Base-by-base conservation (phyloP, 2,888 invertebrate species). In the Nemotelus nigrinus region DNA sequence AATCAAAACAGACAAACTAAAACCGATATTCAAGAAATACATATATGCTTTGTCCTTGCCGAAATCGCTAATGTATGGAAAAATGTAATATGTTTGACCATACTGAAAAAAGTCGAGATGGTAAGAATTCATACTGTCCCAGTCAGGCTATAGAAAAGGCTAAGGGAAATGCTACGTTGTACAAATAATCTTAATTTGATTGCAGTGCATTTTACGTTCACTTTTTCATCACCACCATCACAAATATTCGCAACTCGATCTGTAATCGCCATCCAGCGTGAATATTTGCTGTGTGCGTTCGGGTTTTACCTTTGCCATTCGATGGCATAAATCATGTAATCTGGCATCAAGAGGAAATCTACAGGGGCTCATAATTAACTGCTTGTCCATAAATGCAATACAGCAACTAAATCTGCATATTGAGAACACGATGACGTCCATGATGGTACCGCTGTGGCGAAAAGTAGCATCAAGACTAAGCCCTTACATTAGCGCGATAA, bases 361-460 rank as follows among this genome's bases (percentile, higher is more conserved):
- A 85, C 86, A 86, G 86, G 86, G 84, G 84, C 84, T 85, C 86
- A 86, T 86, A 86, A 86, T 86, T 86, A 86, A 86, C 86, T 85
- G 85, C 84, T 83, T 85, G 79, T 78, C 78, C 74, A 77, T 77
- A 77, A 67, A 65, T 55, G 76, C 76, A 76, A 76, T 55, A 76
- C 64, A 53, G 74, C 74, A 63, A 63, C 70, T 70, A 70, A 70
- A 70, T 74, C 74, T 74, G 74, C 74, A 60, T 74, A 74, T 70
- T 70, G 70, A 70, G 55, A 55, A 70, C 41, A 70, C 5, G n/a
- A 25, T 44, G 60, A 58, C 10, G 58, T 25, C 50, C 44, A 70
- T 55, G 67, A 67, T 70, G 70, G 70, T 70, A 67, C 67, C 50
- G 48, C 47, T 67, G n/a, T 10, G 50, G 67, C 8, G 55, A 70